Conservation (phyloP, 2,888 invertebrate species). For the Leptogaster cylindrica region DNA sequence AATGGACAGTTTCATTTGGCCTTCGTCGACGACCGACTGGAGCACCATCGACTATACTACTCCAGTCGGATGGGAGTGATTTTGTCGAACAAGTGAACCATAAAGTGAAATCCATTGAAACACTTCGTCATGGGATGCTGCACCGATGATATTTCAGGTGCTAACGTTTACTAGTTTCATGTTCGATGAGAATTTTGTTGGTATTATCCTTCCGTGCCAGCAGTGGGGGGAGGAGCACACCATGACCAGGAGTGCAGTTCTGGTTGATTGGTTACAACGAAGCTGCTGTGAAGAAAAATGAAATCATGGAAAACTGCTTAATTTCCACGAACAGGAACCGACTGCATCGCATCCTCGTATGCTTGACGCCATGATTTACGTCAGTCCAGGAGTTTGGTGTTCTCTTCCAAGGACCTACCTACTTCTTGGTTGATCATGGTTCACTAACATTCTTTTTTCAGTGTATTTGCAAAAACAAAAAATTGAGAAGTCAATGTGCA, state of each 20-base stretch:
- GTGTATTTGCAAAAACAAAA: too few species aligned
- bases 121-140: conserved; percentile 4
- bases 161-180: not conserved
- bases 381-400: not conserved
- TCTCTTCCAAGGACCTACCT: too few species aligned
- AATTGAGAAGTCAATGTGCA: too few species aligned
- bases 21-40: not conserved
- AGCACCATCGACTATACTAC: not conserved
- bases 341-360: too few species aligned
- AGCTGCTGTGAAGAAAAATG: not conserved
- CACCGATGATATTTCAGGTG: conserved; percentile 5
- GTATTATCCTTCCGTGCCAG: not conserved
- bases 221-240: not conserved
- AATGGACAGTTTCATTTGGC: not conserved
- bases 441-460: too few species aligned
- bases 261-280: not conserved
- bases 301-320: not conserved
- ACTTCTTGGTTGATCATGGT: too few species aligned
- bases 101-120: conserved; percentile 4
- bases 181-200: not conserved
- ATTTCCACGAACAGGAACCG: not conserved
- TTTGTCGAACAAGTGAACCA: not conserved
- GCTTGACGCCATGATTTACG: not conserved
- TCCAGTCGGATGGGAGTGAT: not conserved
- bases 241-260: not conserved